Base-by-base conservation (phyloP, 2,797 vertebrate species). In the Cetoscarus ocellatus region DNA sequence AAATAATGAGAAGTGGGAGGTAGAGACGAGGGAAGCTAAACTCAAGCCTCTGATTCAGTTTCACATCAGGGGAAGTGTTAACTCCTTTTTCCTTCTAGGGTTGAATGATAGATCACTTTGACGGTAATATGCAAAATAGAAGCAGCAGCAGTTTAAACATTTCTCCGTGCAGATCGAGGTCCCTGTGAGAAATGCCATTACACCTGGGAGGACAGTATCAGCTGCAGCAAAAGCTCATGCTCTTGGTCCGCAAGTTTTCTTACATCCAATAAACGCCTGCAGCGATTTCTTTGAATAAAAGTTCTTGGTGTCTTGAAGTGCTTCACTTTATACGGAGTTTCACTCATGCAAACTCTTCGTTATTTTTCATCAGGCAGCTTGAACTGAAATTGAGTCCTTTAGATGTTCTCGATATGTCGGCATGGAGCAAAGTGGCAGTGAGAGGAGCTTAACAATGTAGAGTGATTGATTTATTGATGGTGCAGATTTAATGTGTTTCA, bases 381-480 rank as follows among this genome's bases (percentile, higher is more conserved):
- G 1, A 48, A 49, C 12, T 11, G 7, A 40, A 27, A 15, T 49
- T 10, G 1, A 51, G 35, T 45, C 36, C 34, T 63, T 38, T 8
- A 49, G 39, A 44, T 67, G 70, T 52, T 40, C 35, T 44, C 35
- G 0, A 14, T 48, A 34, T 47, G 8, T 45, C 34, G 9, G 17
- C 6, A 19, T 43, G 27, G 53, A 53, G 61, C 50, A 36, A 63
- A 43, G 36, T 18, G 18, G 13, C 14, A 8, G 59, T 57, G 27
- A 40, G 79, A 6, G 57, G 67, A 70, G 58, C 52, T 14, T 39
- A 70, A n/a, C n/a, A n/a, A 55, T 1, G 67, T 50, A 70, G 18
- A 43, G 51, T 45, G 51, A 62, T 61, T 57, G 67, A 47, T 75
- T 79, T 84, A 86, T 88, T 79, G 77, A 53, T 70, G 64, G 73